Evolutionary conservation across 2,888 invertebrate genomes (phyloP).

Genomic region (Seira ritae): DNA sequence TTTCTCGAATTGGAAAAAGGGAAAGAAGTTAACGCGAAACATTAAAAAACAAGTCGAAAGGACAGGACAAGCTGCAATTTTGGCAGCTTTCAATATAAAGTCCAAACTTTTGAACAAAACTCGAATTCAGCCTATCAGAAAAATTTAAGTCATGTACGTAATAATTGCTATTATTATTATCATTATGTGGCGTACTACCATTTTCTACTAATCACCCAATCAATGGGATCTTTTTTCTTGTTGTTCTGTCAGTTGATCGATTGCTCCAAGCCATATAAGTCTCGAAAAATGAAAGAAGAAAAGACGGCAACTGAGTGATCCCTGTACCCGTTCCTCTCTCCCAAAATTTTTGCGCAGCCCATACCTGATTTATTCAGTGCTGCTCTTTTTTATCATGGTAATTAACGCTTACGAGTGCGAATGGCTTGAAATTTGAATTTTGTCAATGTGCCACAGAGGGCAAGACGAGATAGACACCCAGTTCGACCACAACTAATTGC

Average conservation of each 20-base stretch:
- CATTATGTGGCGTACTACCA: background rate
- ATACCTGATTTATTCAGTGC: conserved; percentile 39
- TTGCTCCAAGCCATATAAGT: conserved; percentile 58
- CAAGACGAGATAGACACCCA: conserved; percentile 41
- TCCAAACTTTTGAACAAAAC: too few species aligned
- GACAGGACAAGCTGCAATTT: background rate
- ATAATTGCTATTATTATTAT: background rate
- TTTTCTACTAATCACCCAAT: conserved; percentile 30
- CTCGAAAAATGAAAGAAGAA: conserved; percentile 35
- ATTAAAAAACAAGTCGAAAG: background rate
- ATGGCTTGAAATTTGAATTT: too few species aligned
- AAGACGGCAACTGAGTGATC: conserved; percentile 43
- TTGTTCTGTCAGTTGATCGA: conserved; percentile 48
- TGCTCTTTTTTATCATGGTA: conserved; percentile 55
- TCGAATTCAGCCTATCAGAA: background rate
- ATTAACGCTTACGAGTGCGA: conserved; percentile 56
- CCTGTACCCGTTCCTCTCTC: background rate
- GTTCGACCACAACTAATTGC: too few species aligned
- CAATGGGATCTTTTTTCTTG: conserved; percentile 25
- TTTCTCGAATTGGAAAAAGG: background rate
- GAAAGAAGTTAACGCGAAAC: background rate
- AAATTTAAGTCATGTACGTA: background rate
- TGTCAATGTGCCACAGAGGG: too few species aligned
- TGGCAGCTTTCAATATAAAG: background rate
- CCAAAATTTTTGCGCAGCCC: background rate